Evolutionary conservation across 2,113 vertebrate genomes (phyloP).

Genomic region (Promerops cafer): DNA sequence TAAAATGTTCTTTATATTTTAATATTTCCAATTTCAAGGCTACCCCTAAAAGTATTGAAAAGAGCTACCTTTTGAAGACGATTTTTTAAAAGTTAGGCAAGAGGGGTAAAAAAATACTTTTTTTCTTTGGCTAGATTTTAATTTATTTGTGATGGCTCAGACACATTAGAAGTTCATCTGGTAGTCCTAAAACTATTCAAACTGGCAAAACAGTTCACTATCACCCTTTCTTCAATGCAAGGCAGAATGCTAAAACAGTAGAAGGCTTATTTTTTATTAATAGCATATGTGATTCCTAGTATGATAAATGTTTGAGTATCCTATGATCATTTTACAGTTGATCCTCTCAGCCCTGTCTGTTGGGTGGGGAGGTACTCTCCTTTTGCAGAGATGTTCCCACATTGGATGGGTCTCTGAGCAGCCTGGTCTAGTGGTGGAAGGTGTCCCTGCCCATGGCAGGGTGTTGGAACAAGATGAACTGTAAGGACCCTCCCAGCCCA

Average conservation of each 20-base stretch:
- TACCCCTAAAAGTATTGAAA: not conserved
- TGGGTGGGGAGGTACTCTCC: not conserved
- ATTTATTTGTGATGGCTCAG: not conserved
- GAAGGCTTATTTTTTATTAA: not conserved
- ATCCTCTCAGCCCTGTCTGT: not conserved
- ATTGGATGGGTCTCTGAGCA: not conserved
- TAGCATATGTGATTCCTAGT: not conserved
- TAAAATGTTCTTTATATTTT: not conserved
- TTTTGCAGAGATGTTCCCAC: not conserved
- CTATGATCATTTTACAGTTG: not conserved
- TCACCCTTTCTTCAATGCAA: not conserved
- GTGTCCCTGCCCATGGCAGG: not conserved
- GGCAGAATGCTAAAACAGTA: not conserved
- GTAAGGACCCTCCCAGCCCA: not conserved
- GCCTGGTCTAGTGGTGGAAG: not conserved
- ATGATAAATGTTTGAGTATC: not conserved
- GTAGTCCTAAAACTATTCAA: not conserved
- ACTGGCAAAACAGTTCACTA: not conserved
- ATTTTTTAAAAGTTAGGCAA: not conserved
- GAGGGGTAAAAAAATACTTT: not conserved
- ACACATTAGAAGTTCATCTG: not conserved
- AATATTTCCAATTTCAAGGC: not conserved
- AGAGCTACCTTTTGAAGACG: not conserved
- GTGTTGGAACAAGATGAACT: not conserved
- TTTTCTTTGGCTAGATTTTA: not conserved